These are phyloP conservation scores for Gymnorhina tibicen DNA, from an alignment of 2,113 vertebrate species.

Conservation along the genomic window DNA sequence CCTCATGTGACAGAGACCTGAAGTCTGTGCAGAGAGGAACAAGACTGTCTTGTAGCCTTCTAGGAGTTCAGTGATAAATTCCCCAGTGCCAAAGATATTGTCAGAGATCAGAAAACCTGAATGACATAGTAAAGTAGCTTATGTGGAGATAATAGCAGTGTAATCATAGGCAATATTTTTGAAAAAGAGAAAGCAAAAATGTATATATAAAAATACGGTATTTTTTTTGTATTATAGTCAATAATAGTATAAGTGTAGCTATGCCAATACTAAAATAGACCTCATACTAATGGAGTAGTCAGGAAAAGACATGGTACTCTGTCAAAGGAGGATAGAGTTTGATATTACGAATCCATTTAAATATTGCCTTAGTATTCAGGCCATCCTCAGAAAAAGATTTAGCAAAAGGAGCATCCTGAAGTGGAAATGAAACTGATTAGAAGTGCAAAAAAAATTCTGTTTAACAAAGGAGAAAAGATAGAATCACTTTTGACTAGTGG, in stretches of 20 bases:
- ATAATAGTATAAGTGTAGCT: not conserved
- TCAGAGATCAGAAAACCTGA: not conserved
- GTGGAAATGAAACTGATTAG: not conserved
- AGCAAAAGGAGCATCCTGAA: not conserved
- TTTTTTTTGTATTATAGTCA: not conserved
- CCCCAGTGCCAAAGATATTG: not conserved
- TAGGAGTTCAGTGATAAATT: not conserved
- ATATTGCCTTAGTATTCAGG: not conserved
- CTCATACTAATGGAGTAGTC: not conserved
- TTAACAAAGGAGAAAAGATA: not conserved
- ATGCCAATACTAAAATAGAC: not conserved
- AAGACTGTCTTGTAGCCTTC: not conserved
- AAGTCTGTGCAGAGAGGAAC: not conserved
- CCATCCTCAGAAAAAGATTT: not conserved
- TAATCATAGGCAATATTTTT: not conserved
- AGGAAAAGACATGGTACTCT: not conserved
- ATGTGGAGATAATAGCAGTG: not conserved
- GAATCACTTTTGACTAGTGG: not conserved
- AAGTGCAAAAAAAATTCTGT: not conserved
- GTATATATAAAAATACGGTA: not conserved
- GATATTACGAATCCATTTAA: not conserved
- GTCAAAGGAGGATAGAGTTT: not conserved
- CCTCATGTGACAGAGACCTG: not conserved
- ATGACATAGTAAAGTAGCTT: not conserved
- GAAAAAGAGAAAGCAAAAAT: not conserved